Conservation (phyloP, 1,140 invertebrate species). For the Orchesella cincta region DNA sequence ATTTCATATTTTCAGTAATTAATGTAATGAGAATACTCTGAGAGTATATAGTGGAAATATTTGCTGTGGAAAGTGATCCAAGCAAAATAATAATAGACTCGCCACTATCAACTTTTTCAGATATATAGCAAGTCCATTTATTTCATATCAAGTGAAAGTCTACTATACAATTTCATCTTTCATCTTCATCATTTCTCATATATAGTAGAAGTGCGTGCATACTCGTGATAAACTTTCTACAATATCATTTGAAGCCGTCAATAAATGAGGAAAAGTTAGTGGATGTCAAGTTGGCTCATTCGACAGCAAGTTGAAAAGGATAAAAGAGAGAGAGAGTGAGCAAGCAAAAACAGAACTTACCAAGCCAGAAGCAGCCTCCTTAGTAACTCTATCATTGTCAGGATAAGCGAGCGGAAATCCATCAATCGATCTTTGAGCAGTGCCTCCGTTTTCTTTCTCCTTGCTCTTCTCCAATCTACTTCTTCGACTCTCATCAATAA, state of each 20-base stretch:
- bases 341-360: slow-evolving; percentile 37
- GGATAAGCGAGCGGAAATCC: slow-evolving; percentile 43
- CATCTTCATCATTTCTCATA: no score
- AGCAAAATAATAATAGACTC: no score
- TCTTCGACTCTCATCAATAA: slow-evolving; percentile 47
- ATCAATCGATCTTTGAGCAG: slow-evolving; percentile 48
- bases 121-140: no score
- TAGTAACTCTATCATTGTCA: slow-evolving; percentile 36
- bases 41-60: no score
- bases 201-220: no score
- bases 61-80: no score
- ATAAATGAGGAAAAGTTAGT: slow-evolving; percentile 1
- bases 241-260: slow-evolving; percentile 3
- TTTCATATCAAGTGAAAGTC: no score
- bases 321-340: slow-evolving; percentile 31
- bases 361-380: slow-evolving; percentile 27
- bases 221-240: neutral
- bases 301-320: slow-evolving; percentile 1
- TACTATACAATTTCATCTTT: no score
- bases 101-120: no score
- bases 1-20: no score
- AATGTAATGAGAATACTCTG: no score
- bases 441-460: neutral
- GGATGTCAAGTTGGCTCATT: slow-evolving; percentile 17
- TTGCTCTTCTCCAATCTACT: neutral